Conservation (phyloP, 92 coral and sea anemone species). For the Phenganax marumi region DNA sequence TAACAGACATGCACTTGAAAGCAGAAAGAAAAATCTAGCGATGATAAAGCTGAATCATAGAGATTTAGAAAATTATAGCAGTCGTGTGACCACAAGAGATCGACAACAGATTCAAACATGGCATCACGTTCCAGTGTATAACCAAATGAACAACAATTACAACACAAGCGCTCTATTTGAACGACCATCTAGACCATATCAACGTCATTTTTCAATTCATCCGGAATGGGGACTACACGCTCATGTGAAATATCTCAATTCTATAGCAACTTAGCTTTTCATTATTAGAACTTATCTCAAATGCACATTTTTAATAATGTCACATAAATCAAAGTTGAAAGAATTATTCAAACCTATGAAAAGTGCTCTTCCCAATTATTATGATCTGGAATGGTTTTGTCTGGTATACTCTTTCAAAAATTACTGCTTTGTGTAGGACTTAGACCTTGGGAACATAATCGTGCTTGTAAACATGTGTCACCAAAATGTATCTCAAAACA, state of each 20-base stretch:
- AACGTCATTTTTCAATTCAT: constrained; percentile 91
- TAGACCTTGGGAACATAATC: no score
- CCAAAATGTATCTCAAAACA: no score
- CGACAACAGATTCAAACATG: constrained; percentile 78
- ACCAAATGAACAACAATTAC: constrained; percentile 51
- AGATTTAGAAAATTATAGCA: not conserved
- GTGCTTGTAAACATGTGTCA: no score
- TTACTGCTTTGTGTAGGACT: no score
- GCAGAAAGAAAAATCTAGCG: not conserved
- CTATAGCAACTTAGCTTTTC: not conserved
- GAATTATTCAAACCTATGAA: no score
- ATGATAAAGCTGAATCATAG: not conserved
- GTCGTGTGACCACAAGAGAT: not conserved
- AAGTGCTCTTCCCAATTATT: no score
- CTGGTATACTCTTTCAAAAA: no score
- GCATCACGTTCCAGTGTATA: constrained; percentile 91
- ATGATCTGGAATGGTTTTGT: no score
- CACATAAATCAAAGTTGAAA: no score
- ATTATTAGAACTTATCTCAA: not conserved
- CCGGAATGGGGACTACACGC: constrained; percentile 97
- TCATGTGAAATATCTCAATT: constrained; percentile 36
- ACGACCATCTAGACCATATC: constrained; percentile 72
- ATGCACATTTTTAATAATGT: not conserved
- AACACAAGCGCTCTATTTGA: constrained; percentile 85
- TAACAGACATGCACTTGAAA: not conserved